Percentiles rank a stretch among this genome's conserved stretches.
Conservation (phyloP, 2,113 vertebrate species). For the Coracopsis vasa region DNA sequence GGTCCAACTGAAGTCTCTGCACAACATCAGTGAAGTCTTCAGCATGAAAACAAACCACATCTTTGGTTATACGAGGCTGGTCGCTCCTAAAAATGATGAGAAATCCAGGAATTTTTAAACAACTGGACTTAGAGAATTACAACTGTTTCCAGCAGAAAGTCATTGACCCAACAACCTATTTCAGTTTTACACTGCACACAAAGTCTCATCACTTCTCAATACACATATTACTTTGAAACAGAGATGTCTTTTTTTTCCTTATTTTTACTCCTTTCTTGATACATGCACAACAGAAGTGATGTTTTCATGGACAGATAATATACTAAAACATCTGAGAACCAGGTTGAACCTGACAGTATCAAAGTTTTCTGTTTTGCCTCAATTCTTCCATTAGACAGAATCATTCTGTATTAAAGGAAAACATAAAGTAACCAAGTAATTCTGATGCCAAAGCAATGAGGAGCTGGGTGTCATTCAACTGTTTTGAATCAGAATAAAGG, state of each 20-base stretch:
- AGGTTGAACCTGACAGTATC: neutral
- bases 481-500: neutral
- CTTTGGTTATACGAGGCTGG: conserved; percentile 95
- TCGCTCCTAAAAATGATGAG: conserved; percentile 78
- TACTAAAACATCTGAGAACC: neutral
- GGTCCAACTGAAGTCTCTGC: conserved; percentile 93
- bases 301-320: neutral
- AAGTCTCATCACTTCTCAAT: neutral
- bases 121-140: neutral
- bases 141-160: neutral
- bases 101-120: neutral
- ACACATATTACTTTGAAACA: neutral
- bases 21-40: conserved; percentile 97
- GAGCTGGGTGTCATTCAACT: neutral
- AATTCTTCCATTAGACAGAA: neutral
- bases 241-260: neutral
- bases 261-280: neutral
- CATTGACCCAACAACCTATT: neutral
- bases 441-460: neutral
- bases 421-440: neutral
- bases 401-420: neutral
- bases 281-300: neutral
- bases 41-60: conserved; percentile 96
- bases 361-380: neutral
- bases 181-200: neutral